Base-by-base conservation (phyloP, 1,140 invertebrate genomes). In the Rhyzopertha dominica region DNA sequence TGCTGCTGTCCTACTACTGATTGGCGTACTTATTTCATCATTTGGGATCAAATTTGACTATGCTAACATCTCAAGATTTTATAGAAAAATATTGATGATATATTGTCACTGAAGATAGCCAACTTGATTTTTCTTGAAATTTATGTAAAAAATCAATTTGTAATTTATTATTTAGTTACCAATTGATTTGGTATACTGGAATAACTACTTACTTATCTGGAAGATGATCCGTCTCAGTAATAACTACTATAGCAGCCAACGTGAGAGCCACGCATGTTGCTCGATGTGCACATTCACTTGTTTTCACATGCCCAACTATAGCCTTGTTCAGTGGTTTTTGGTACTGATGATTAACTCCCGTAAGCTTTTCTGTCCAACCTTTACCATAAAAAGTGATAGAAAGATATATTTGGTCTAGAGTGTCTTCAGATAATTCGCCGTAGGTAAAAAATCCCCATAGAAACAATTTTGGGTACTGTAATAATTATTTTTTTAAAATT, bases 201-300 rank as follows among this genome's bases (percentile, higher is more conserved):
- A 38, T 18, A n/a, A n/a, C 38, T 47, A 66, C 71, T 69, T 68
- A 89, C 84, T 67, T 71, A 24, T 69, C 61, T 1, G 88, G 87
- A 70, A 95, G 78, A 58, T 85, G 85, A 34, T 84, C 72, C 36
- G 63, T 67, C 64, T 96, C 88, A 25, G 78, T 78, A 1, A 95
- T 68, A 44, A 95, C 72, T 9, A 78, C 85, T 30, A 90, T 51
- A 1, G 81, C 92, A 35, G 81, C 74, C 40, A 82, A 73, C 2
- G 94, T 59, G 45, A 90, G 58, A 34, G 75, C 74, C n/a, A 76
- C 78, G 23, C 81, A 81, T 2, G 92, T 95, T 1, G 81, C 76
- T 4, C 87, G 81, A 72, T 96, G 96, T 29, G 82, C 91, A 13
- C 87, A 82, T 71, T 92, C 85, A 37, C 58, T 59, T 12, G 77